Evolutionary conservation across 2,888 invertebrate genomes (phyloP), one percentile per base, ranked within the genome.

Genomic region (Cyrtodaria siliqua): DNA sequence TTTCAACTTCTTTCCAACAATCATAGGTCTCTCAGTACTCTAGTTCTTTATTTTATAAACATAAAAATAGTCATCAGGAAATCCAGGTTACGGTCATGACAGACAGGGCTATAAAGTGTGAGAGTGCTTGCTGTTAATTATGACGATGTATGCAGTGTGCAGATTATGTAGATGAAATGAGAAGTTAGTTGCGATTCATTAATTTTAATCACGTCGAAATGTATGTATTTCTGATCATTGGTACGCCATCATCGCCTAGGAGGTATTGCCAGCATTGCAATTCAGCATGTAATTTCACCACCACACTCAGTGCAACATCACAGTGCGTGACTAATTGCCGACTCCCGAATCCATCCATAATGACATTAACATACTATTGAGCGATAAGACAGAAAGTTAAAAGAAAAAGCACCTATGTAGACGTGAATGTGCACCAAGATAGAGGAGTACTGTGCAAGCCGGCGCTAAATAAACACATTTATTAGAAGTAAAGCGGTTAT

Each of bases 271-370:
- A 26, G 29, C 14, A 29, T 26, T 53, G 53, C 53, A 53, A 53
- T 53, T 53, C 53, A 53, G 53, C 53, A 53, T 53, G 53, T 53
- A 53, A 53, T 53, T 53, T 27, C 29, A 53, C 29, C 53, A 53
- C 27, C 24, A 53, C 26, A 53, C 24, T 53, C 24, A 27, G 53
- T 53, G 53, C 53, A 53, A n/a, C 18, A 27, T 24, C 53, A 53
- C 29, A 18, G 24, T 26, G 53, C 53, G 53, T 53, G 53, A 26
- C 53, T 53, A 53, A 53, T 53, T 53, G 53, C 26, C 27, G 53
- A n/a, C 29, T 27, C 27, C 24, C 20, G 53, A 53, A 53, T n/a
- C 53, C 27, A 27, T 16, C 24, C 24, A 53, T 53, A 53, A 53
- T 53, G 27, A 27, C 24, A 53, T 53, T 26, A 53, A 27, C 53